phyloP scores from a whole-genome alignment of 2,797 vertebrate genomes.

The Gymnoscopelus braueri region DNA sequence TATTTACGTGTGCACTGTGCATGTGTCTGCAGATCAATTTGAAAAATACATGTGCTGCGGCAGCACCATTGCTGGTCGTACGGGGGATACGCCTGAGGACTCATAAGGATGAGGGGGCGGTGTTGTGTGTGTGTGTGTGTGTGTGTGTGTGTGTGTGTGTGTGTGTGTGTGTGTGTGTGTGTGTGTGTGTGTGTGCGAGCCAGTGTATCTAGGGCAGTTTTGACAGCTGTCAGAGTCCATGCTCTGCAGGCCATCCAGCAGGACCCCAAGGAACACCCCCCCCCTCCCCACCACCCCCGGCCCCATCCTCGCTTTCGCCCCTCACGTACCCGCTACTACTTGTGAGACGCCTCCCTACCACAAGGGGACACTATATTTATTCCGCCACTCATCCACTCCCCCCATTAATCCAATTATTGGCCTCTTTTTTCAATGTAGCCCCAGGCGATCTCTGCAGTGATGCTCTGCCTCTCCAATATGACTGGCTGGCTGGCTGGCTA shows the following conservation, averaged over 20 bases:
- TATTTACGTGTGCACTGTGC: constrained; percentile 5
- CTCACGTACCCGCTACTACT: too few relatives aligned
- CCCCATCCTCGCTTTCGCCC: not conserved
- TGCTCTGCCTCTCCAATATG: constrained; percentile 9
- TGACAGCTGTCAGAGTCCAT: constrained; percentile 74
- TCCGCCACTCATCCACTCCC: constrained; percentile 30
- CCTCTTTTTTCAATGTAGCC: constrained; percentile 54
- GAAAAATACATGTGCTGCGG: constrained; percentile 43
- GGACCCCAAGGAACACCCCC: constrained; percentile 25
- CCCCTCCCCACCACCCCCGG: constrained; percentile 18
- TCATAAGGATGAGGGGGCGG: constrained; percentile 29
- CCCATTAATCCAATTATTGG: constrained; percentile 76
- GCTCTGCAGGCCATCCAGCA: constrained; percentile 39
- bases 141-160: constrained; percentile 19
- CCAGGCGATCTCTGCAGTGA: constrained; percentile 21
- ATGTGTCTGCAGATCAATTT: constrained; percentile 23
- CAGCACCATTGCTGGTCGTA: constrained; percentile 14
- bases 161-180: constrained; percentile 12
- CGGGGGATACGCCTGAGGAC: constrained; percentile 19
- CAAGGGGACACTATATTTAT: constrained; percentile 70
- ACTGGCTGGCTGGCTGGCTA: constrained; percentile 33
- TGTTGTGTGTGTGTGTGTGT: not conserved
- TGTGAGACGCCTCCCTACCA: constrained; percentile 53
- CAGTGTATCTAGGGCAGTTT: constrained; percentile 45
- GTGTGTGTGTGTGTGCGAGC: constrained; percentile 12